A percentile compares a stretch with the other conserved stretches of the same genome.
Evolutionary conservation across 2,113 vertebrate species (phyloP).

Genomic region (Sceloporus undulatus): DNA sequence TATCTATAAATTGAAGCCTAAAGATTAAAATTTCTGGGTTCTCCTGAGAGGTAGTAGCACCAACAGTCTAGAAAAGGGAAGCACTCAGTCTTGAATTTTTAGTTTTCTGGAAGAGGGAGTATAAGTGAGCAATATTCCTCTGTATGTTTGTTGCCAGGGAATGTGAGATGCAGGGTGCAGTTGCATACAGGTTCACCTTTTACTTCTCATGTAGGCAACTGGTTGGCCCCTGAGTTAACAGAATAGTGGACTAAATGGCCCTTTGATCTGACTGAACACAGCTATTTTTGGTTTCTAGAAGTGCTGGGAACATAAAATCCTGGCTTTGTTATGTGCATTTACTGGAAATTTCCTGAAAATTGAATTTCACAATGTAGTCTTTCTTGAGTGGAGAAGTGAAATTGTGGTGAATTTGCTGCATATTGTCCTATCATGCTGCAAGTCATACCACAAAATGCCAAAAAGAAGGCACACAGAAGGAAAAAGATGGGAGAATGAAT

Average conservation of each 20-base stretch:
- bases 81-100: background rate
- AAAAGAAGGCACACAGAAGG: background rate
- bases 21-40: background rate
- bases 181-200: too few species aligned
- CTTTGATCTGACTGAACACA: too few species aligned
- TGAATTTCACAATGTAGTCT: background rate
- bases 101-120: background rate
- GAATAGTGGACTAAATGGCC: too few species aligned
- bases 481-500: background rate
- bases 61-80: background rate
- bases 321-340: too few species aligned
- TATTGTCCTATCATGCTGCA: background rate
- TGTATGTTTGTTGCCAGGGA: background rate
- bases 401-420: background rate
- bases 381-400: background rate
- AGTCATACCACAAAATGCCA: background rate
- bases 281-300: background rate
- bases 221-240: too few species aligned
- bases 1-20: background rate
- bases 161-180: too few species aligned
- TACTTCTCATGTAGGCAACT: too few species aligned
- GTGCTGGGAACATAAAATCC: background rate
- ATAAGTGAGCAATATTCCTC: background rate
- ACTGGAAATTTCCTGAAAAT: background rate
- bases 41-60: background rate